Evolutionary conservation across 1,140 invertebrate genomes (phyloP).

Genomic region (Anastrepha ludens): DNA sequence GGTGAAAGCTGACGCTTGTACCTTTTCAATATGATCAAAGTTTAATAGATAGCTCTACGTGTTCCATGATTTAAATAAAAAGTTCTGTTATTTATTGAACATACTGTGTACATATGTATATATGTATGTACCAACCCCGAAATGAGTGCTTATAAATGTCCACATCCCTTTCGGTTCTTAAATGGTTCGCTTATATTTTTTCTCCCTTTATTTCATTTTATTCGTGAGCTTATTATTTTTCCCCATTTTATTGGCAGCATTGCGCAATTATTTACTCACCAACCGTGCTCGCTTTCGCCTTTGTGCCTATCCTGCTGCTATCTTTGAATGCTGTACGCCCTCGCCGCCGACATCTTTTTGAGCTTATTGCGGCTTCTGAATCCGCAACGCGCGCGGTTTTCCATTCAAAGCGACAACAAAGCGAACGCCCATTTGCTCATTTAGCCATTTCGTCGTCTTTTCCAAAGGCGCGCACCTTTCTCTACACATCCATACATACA

Average conservation of each 20-base stretch:
- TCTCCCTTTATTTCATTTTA: background rate
- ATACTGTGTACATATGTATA: too few relatives aligned
- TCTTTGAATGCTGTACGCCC: slow-evolving; percentile 13
- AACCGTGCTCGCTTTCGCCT: background rate
- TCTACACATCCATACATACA: background rate
- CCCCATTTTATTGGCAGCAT: slow-evolving; percentile 13
- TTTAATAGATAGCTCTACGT: too few relatives aligned
- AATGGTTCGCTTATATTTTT: background rate
- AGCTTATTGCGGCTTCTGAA: background rate
- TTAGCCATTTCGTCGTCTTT: background rate
- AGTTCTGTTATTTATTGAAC: too few relatives aligned
- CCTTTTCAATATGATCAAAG: too few relatives aligned
- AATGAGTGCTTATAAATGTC: background rate
- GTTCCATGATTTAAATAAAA: too few relatives aligned
- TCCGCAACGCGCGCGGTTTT: background rate
- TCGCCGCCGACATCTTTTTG: background rate
- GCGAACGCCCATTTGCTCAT: background rate
- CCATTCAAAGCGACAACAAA: background rate
- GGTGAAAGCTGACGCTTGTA: too few relatives aligned
- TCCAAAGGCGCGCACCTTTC: slow-evolving; percentile 22
- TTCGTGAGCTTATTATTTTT: background rate
- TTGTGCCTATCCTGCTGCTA: background rate
- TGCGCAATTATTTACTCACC: slow-evolving; percentile 32
- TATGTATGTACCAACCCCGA: background rate
- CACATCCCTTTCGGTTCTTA: background rate